Evolutionary conservation across 1,140 invertebrate genomes (phyloP), one percentile per base, ranked within the genome.

Genomic region (Eumeta japonica): DNA sequence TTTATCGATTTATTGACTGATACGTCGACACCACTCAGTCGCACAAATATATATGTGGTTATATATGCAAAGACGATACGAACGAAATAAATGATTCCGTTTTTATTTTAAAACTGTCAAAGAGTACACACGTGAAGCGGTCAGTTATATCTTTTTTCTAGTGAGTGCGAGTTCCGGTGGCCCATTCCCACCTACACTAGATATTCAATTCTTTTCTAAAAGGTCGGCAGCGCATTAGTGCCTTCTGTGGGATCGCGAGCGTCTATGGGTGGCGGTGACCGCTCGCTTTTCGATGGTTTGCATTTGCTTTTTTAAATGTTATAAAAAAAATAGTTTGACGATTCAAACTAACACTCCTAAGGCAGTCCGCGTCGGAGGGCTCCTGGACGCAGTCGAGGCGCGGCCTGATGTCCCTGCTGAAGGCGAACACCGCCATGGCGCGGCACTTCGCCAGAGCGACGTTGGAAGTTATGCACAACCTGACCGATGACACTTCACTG

Each of bases 401-500:
- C 0, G 88, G 88, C 1, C 87, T 75, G 11, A 88, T 83, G 47
- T 89, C 82, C 36, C 86, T 78, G 0, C 86, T 84, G 54, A 82
- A 85, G 1, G 87, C 83, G 10, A 84, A 83, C 41, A 79, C 76
- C 1, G 79, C 75, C 37, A 89, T 76, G 0, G 79, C 76, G 2
- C 76, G 58, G 43, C 89, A 91, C 55, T 90, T 90, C 13, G 78
- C 64, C 4, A 81, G 49, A 28, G 83, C 85, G 0, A 77, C 64
- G 16, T 79, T 64, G 1, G 70, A 76, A 12, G 79, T 81, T 5
- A 87, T 81, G 50, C 88, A 90, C 40, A 88, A 61, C 12, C 83
- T 78, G 9, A 79, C 64, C 14, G n/a, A 14, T 13, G 14, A n/a
- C n/a, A n/a, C n/a, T n/a, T 31, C 11, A 31, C 12, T 17, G 19